Conservation (phyloP, 2,113 vertebrate species). For the Aramus guarauna region DNA sequence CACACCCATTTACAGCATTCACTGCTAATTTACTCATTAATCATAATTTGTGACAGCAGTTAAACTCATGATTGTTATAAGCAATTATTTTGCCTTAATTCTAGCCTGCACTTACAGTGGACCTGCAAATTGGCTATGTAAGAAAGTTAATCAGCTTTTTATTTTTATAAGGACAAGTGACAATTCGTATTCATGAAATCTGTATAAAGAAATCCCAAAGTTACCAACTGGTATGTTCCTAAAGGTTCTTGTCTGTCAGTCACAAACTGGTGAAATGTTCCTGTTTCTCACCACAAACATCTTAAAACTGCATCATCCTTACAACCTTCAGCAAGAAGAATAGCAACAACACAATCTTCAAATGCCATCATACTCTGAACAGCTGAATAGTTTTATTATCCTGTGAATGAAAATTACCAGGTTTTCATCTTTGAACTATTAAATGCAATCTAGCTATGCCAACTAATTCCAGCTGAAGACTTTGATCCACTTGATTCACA, state of each 20-base stretch:
- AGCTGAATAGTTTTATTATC: background rate
- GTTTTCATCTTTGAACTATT: background rate
- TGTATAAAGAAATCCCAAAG: background rate
- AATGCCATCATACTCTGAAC: background rate
- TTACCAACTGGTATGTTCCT: background rate
- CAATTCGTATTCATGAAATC: background rate
- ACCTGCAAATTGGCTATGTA: conserved; percentile 46
- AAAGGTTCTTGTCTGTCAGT: background rate
- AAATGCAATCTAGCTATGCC: background rate
- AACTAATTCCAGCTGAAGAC: background rate
- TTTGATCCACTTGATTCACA: background rate
- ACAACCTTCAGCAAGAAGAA: background rate
- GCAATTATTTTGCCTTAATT: conserved; percentile 57
- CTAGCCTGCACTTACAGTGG: conserved; percentile 46
- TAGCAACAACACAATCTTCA: accelerated
- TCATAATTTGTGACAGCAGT: conserved; percentile 63
- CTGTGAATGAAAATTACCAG: background rate
- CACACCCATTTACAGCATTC: conserved; percentile 32
- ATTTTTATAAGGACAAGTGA: conserved; percentile 31
- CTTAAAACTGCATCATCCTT: background rate
- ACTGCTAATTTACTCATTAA: conserved; percentile 66
- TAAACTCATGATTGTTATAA: conserved; percentile 57
- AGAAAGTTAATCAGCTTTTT: conserved; percentile 52
- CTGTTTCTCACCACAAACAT: background rate
- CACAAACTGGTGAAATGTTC: background rate